Base-by-base conservation (phyloP, 2,888 invertebrate genomes). In the Dendrolimus houi region DNA sequence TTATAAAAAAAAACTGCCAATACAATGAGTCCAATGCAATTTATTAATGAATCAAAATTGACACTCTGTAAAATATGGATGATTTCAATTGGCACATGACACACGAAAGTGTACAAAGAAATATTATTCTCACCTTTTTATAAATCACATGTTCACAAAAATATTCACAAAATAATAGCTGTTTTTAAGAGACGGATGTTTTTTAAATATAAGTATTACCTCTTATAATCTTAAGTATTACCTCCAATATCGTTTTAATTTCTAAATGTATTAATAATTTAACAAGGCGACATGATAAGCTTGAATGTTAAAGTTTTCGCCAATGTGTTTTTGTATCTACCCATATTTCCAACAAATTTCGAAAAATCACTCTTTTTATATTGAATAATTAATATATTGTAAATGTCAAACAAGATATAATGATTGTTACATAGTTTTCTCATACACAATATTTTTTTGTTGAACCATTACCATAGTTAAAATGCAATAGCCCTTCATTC, bases 201-300 rank as follows among this genome's bases (percentile, higher is more conserved):
- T 74, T 29, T 29, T 29, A 29, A 72, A 76, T 74, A 67, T 87
- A 86, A 88, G 88, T 89, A 88, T 89, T 88, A 88, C 87, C 86
- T 89, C 86, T 83, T 81, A 75, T 84, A 85, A 79, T 79, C 65
- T 79, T 88, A 88, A 89, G 88, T 88, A 88, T 88, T 87, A 87
- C 83, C 85, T 87, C 83, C 83, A 81, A 75, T 77, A 79, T 76
- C 73, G 74, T 80, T 82, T 82, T 78, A 77, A 79, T 75, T 80
- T 77, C 75, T 71, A 77, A 79, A 77, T 71, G 72, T 79, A 77
- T 76, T 71, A 68, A 65, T 72, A 68, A 65, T 62, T 65, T 47
- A 47, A 12, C 47, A 47, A 60, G 61, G 61, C 41, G 60, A 63
- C 58, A 56, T 64, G 60, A 64, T 59, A 59, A 56, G 42, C 56